Percentiles rank a stretch among this genome's conserved stretches.
Evolutionary conservation across 2,797 vertebrate genomes (phyloP).

Genomic region (Siniperca undulata): DNA sequence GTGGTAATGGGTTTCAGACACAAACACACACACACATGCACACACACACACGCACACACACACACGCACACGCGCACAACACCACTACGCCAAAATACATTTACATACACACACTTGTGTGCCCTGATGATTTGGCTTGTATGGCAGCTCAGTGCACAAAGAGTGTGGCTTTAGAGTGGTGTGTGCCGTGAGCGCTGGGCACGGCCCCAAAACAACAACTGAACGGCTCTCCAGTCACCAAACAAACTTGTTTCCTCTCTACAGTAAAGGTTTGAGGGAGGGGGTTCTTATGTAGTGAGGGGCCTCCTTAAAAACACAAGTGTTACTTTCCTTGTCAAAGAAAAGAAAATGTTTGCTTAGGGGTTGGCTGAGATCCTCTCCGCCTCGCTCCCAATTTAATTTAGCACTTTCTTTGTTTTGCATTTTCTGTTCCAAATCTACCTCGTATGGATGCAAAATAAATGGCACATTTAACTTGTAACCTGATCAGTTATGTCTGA

Average conservation of each 20-base stretch:
- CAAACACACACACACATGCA: neutral
- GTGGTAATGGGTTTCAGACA: conserved; percentile 53
- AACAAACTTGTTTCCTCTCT: conserved; percentile 61
- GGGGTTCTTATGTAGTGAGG: conserved; percentile 30
- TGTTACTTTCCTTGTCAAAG: conserved; percentile 25
- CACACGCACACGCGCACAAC: conserved; percentile 30
- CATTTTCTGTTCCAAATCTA: neutral
- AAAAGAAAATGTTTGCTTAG: conserved; percentile 16
- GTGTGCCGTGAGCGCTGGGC: conserved; percentile 60
- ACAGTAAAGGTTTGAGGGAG: conserved; percentile 43
- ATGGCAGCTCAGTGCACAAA: conserved; percentile 52
- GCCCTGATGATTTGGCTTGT: conserved; percentile 62
- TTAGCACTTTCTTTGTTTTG: conserved; percentile 13
- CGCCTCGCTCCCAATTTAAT: neutral
- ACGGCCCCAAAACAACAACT: conserved; percentile 65
- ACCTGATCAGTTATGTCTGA: conserved; percentile 41
- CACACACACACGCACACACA: conserved; percentile 20
- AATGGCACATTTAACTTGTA: conserved; percentile 19
- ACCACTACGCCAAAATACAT: conserved; percentile 33
- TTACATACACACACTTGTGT: conserved; percentile 50
- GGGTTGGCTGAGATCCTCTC: conserved; percentile 24
- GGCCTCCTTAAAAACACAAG: conserved; percentile 49
- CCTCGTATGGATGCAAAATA: neutral
- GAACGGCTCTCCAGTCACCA: conserved; percentile 65
- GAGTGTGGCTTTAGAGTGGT: conserved; percentile 53